Conservation (phyloP, 2,797 vertebrate species). For the Myioborus miniatus region DNA sequence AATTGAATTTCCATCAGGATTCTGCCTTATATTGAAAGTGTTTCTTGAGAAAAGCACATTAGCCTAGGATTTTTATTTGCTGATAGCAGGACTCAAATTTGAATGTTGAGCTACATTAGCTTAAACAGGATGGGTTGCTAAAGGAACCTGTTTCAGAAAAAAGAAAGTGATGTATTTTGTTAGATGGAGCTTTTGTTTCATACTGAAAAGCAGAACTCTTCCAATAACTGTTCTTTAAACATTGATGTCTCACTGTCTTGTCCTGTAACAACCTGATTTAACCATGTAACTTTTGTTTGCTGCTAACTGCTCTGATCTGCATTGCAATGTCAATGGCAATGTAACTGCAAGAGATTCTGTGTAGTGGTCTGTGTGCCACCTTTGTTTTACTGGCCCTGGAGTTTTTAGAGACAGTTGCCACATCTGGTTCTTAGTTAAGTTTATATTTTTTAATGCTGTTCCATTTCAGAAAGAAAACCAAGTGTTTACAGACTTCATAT, state of each 20-base stretch:
- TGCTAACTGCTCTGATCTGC: background rate
- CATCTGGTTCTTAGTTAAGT: background rate
- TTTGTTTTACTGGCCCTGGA: background rate
- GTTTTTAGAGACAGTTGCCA: background rate
- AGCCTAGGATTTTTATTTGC: background rate
- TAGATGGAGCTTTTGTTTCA: background rate
- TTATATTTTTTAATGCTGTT: background rate
- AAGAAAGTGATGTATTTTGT: background rate
- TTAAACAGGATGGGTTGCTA: background rate
- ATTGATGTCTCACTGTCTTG: background rate
- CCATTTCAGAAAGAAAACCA: constrained; percentile 81
- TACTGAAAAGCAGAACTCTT: background rate
- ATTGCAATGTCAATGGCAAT: background rate
- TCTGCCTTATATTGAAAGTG: background rate
- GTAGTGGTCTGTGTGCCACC: background rate
- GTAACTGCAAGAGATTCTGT: background rate
- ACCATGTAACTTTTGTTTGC: background rate
- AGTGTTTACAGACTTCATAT: constrained; percentile 89
- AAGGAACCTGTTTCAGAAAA: background rate
- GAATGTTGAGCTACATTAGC: background rate
- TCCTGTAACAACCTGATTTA: background rate
- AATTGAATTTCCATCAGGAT: background rate
- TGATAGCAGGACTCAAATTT: background rate
- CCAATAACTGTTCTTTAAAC: background rate
- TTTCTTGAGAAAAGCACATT: background rate